Base-by-base conservation (phyloP, 2,113 vertebrate species). In the Sigmodon hispidus region DNA sequence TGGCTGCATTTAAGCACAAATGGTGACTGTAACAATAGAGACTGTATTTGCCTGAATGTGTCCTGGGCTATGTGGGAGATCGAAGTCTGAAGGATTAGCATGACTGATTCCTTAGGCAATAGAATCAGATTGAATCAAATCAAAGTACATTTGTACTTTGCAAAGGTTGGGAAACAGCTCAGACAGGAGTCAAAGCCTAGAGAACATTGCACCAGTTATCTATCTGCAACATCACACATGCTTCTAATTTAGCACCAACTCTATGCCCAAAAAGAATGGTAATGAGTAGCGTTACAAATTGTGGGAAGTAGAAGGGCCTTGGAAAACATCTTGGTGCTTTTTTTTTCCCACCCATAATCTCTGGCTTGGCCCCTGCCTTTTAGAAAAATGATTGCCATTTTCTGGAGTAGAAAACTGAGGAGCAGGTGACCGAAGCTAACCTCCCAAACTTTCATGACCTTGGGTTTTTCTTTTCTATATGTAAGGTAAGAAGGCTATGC, bases 161-260 rank as follows among this genome's bases (percentile, higher is more conserved):
- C 75, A 88, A 94, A 91, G 89, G 77, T 15, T 93, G 84, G 70
- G 72, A 92, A 93, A 67, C 80, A 93, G 22, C 67, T 57, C 92
- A 85, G 90, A 96, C 34, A 34, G 69, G 43, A 45, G 80, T 72
- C 48, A 85, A 40, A 77, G 70, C 67, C 52, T 40, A 93, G 93
- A 89, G 95, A 96, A 91, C 4, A 7, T 76, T 93, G 70, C 94
- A 97, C 90, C 87, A 92, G 87, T 43, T 94, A 69, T 75, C 29
- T 81, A 93, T 92, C 89, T 43, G 93, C 65, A 26, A 73, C 57
- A 65, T 22, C 83, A 67, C 59, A 83, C 95, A 65, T 95, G 90
- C 91, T 97, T 96, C 76, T 85, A 92, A 94, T 95, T 96, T 75
- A 94, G 75, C 80, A 76, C 65, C 29, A 96, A 93, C 65, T 90